phyloP scores from a whole-genome alignment of 2,888 invertebrate species.

The Synanthedon tipuliformis region DNA sequence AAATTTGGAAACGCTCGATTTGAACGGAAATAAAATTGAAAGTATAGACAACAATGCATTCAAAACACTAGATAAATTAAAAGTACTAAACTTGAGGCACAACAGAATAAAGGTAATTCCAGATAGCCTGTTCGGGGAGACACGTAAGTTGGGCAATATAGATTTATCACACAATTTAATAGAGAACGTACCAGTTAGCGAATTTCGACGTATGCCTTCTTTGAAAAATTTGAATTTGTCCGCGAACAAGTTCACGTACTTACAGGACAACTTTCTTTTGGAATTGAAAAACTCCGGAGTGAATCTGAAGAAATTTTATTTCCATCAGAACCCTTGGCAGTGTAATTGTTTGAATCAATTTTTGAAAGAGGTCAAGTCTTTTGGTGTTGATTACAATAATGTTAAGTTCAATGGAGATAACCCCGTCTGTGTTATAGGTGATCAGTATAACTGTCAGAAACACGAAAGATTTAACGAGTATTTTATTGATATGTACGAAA shows the following conservation, averaged over 20 bases:
- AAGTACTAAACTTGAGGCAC: constrained; percentile 29
- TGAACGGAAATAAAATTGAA: constrained; percentile 36
- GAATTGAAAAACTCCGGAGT: constrained; percentile 42
- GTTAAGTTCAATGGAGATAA: constrained; percentile 31
- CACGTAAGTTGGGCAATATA: constrained; percentile 28
- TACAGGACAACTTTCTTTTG: constrained; percentile 44
- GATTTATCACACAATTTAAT: constrained; percentile 43
- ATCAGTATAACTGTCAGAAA: constrained; percentile 34
- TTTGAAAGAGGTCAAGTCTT: constrained; percentile 36
- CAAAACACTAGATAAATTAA: constrained; percentile 30
- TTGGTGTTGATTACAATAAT: constrained; percentile 32
- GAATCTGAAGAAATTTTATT: constrained; percentile 34
- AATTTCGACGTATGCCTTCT: constrained; percentile 30
- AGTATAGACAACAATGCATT: constrained; percentile 31
- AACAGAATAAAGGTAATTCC: constrained; percentile 36
- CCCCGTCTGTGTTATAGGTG: constrained; percentile 39
- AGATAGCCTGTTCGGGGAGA: constrained; percentile 31
- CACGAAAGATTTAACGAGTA: constrained; percentile 28
- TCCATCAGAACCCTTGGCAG: constrained; percentile 57
- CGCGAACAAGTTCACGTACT: constrained; percentile 41
- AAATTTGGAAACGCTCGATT: constrained; percentile 33
- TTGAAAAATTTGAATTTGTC: constrained; percentile 43
- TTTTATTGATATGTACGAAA: constrained; percentile 28
- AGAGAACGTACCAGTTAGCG: constrained; percentile 31
- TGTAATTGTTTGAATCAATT: constrained; percentile 44